Conservation (phyloP, 2,797 vertebrate genomes). For the Synaphobranchus kaupii region DNA sequence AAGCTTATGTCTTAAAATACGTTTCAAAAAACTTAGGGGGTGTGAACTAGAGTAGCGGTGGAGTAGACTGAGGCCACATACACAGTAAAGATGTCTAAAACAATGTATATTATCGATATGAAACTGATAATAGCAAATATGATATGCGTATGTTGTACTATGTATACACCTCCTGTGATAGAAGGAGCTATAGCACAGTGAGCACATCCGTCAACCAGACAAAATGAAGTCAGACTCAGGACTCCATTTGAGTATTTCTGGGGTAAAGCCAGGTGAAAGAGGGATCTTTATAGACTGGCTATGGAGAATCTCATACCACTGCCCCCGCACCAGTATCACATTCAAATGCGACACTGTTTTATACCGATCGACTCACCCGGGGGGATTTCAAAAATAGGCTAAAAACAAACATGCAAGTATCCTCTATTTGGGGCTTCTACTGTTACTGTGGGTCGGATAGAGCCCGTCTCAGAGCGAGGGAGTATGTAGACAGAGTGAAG, state of each 20-base stretch:
- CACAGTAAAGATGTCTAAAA: background rate
- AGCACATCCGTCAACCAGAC: background rate
- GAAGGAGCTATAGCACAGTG: background rate
- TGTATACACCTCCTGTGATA: background rate
- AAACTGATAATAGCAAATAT: background rate
- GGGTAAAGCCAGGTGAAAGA: background rate
- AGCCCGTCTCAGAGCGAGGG: conserved; percentile 59
- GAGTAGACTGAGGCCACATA: background rate
- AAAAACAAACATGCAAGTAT: conserved; percentile 22
- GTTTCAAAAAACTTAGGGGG: background rate
- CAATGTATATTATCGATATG: background rate
- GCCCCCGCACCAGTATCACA: background rate
- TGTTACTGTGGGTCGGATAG: conserved; percentile 56
- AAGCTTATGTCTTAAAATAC: background rate
- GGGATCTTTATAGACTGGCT: background rate
- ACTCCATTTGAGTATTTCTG: background rate
- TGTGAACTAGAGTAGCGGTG: background rate
- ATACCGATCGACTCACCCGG: background rate
- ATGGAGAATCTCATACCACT: background rate
- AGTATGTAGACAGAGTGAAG: conserved; percentile 58
- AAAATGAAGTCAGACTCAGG: background rate
- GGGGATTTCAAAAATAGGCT: background rate
- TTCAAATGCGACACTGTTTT: background rate
- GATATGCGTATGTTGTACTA: background rate
- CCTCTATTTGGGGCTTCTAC: conserved; percentile 60